phyloP scores from a whole-genome alignment of 1,140 invertebrate species.

The Trichogramma pretiosum region DNA sequence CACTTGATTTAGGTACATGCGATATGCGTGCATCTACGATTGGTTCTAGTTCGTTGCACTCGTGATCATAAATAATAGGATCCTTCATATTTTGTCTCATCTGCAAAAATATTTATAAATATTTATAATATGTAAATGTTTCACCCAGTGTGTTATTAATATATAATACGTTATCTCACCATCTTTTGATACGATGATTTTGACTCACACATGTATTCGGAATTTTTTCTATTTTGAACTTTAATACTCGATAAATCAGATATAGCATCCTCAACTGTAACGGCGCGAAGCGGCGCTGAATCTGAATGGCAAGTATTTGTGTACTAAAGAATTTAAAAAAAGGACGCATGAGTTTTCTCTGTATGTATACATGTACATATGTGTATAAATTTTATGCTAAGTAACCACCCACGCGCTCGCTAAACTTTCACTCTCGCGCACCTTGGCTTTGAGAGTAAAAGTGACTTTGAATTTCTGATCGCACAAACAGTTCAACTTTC shows the following conservation, averaged over 20 bases:
- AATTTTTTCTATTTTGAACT: conserved; percentile 60
- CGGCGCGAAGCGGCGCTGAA: conserved; percentile 62
- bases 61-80: conserved; percentile 64
- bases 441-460: too few species aligned
- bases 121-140: not conserved
- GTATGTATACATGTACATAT: too few species aligned
- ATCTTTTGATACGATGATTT: conserved; percentile 67
- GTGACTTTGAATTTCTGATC: too few species aligned
- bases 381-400: too few species aligned
- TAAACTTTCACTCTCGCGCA: too few species aligned
- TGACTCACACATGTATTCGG: conserved; percentile 62
- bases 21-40: conserved; percentile 69
- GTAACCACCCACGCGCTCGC: too few species aligned
- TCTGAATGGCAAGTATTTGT: conserved; percentile 39
- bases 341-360: too few species aligned
- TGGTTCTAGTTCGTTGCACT: conserved; percentile 77
- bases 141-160: not conserved
- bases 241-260: conserved; percentile 69
- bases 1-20: conserved; percentile 64
- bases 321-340: not conserved
- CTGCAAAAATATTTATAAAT: conserved; percentile 9
- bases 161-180: conserved; percentile 33
- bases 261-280: conserved; percentile 73
- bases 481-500: too few species aligned
- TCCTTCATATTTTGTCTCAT: conserved; percentile 29